A percentile compares a stretch with the other conserved stretches of the same genome.
Conservation (phyloP, 2,797 vertebrate genomes). For the Crenuchus spilurus region DNA sequence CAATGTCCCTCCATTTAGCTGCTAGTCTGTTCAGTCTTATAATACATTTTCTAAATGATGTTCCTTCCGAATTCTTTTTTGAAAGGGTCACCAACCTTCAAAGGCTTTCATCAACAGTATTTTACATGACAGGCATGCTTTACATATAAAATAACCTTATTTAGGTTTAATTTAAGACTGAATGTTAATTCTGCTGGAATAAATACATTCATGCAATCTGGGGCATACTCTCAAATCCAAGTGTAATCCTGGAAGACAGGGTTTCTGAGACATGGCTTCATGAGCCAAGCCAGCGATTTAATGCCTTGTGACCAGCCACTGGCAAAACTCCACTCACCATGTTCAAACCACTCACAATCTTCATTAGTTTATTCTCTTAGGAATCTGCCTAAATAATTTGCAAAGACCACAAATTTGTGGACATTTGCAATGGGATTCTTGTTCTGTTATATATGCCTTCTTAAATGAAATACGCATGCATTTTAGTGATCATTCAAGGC, state of each 20-base stretch:
- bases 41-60: too few species aligned
- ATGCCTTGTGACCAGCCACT: background rate
- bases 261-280: background rate
- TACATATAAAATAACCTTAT: background rate
- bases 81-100: too few species aligned
- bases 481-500: background rate
- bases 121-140: background rate
- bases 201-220: conserved; percentile 23
- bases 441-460: background rate
- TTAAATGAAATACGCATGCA: background rate
- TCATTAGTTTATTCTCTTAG: background rate
- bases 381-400: background rate
- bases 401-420: background rate
- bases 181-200: background rate
- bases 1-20: too few species aligned
- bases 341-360: conserved; percentile 6
- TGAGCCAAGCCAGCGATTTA: background rate
- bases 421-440: background rate
- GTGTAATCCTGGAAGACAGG: conserved; percentile 15
- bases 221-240: background rate
- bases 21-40: too few species aligned
- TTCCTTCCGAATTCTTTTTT: too few species aligned
- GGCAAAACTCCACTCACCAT: conserved; percentile 1
- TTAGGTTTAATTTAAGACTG: conserved; percentile 10
- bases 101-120: background rate